phyloP scores from a whole-genome alignment of 2,888 invertebrate genomes.

The Cantharis nigra region DNA sequence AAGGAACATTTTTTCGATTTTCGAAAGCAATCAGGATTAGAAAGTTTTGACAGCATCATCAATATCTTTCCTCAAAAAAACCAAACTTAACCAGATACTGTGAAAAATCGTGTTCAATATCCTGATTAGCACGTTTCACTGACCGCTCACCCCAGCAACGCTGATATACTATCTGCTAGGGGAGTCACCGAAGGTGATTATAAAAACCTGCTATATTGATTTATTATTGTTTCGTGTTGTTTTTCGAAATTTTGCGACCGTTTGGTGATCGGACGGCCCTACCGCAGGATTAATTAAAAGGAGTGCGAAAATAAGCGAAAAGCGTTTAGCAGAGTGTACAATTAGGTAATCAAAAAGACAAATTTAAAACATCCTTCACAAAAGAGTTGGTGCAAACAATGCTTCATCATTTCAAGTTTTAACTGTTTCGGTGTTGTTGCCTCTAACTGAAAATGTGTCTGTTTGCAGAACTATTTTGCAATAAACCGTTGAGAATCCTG shows the following conservation, averaged over 20 bases:
- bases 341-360: background rate
- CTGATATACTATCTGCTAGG: background rate
- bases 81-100: background rate
- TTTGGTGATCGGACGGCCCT: background rate
- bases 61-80: background rate
- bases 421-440: background rate
- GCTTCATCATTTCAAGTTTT: slow-evolving; percentile 15
- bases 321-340: background rate
- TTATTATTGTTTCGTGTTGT: background rate
- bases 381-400: slow-evolving; percentile 4
- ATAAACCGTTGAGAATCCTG: slow-evolving; percentile 7
- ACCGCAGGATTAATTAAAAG: background rate
- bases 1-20: background rate
- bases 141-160: background rate
- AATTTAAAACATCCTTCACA: slow-evolving; percentile 2
- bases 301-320: background rate
- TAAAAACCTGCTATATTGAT: background rate
- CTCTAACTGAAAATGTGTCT: slow-evolving; percentile 10
- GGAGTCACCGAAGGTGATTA: background rate
- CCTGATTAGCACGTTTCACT: background rate
- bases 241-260: background rate
- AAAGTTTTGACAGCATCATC: background rate
- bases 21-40: background rate
- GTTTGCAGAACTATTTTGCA: slow-evolving; percentile 25
- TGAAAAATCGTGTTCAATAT: background rate